Percentiles rank a stretch among this genome's conserved stretches.
Conservation (phyloP, 2,888 invertebrate species). For the Acleris emargana region DNA sequence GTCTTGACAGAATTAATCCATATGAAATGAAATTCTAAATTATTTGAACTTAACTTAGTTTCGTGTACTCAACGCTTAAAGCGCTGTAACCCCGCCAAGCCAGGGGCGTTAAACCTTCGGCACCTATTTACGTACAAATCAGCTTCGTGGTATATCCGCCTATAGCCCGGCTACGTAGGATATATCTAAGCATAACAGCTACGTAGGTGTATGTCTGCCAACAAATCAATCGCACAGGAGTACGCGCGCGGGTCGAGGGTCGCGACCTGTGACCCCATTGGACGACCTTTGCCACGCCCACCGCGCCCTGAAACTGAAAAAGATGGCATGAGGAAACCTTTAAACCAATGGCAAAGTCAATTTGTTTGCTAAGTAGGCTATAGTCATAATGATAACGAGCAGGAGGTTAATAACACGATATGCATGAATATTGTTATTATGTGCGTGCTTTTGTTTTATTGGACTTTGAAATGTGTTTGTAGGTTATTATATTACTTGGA, state of each 20-base stretch:
- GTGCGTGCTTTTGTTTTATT: too few species aligned
- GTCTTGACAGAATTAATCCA: too few species aligned
- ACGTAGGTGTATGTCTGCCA: constrained; percentile 10
- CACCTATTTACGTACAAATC: constrained; percentile 30
- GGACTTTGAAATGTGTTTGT: too few species aligned
- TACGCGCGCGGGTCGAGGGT: constrained; percentile 67
- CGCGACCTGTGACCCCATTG: constrained; percentile 81
- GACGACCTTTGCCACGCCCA: constrained; percentile 79
- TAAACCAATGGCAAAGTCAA: constrained; percentile 18
- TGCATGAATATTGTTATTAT: not conserved
- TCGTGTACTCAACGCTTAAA: not conserved
- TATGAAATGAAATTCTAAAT: too few species aligned
- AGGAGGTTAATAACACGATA: not conserved
- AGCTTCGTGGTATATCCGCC: not conserved
- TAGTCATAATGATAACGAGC: constrained; percentile 1
- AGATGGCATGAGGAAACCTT: constrained; percentile 51
- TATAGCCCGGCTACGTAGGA: not conserved
- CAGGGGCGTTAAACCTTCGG: constrained; percentile 59
- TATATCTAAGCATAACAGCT: not conserved
- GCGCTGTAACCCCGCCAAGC: not conserved
- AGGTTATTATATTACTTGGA: too few species aligned
- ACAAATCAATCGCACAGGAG: constrained; percentile 62
- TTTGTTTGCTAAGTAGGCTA: constrained; percentile 21
- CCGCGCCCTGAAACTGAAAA: constrained; percentile 49
- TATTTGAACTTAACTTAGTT: too few species aligned